Base-by-base conservation (phyloP, 2,797 vertebrate genomes). In the Rhodeus uyekii region DNA sequence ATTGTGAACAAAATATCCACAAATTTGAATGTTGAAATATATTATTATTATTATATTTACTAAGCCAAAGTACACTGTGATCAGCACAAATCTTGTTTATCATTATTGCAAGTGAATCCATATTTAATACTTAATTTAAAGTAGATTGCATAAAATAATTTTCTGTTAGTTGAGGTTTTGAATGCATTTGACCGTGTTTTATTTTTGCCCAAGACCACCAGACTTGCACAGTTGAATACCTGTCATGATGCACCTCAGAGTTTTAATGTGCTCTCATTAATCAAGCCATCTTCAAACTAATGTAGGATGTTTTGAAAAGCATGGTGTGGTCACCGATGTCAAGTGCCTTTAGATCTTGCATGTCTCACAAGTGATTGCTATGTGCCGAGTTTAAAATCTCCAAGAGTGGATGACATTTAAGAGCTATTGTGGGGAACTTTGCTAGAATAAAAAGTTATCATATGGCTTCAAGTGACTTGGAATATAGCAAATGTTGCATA, bases 11-110 rank as follows among this genome's bases (percentile, higher is more conserved):
- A 38, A 38, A 74, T 55, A 13, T 55, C 22, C 32, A 38, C 14
- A 38, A 74, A 55, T 22, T 6, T 32, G 38, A 74, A 74, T 27
- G 71, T 18, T 38, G 22, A 74, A 55, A 55, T 55, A 14, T 24
- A 73, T 73, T 73, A 73, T 36, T 73, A 73, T 36, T 36, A 73
- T 55, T 27, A 24, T 55, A 74, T 55, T 24, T 74, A 18, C 34
- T 27, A 16, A 38, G 13, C 22, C 32, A 24, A 38, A 38, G 24
- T 38, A 38, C 48, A 38, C 71, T 55, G 71, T 9, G 34, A 13
- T 74, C 48, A 55, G 48, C 71, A 74, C 48, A 74, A 55, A 50
- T 24, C 22, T 55, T 53, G 48, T 73, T 53, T 73, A 48, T 38
- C 22, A 13, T 55, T 38, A 16, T 74, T 55, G 32, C 48, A 38